Conservation (phyloP, 2,888 invertebrate species). For the Cosmorhoe ocellata region DNA sequence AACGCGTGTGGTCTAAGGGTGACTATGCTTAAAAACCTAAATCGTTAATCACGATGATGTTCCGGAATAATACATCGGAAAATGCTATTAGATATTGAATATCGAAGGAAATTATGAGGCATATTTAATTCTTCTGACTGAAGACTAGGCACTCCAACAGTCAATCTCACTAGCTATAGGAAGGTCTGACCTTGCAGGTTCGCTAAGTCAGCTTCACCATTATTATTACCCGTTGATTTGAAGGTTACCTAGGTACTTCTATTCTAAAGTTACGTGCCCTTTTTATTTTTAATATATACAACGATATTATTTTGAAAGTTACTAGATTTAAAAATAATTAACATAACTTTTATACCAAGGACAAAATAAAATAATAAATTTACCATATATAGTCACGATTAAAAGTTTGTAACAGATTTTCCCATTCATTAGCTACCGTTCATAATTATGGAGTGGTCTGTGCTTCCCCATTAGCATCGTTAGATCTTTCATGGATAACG, state of each 20-base stretch:
- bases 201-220: conserved; percentile 35
- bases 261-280: conserved; percentile 1
- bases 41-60: too few relatives aligned
- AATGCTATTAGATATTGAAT: too few relatives aligned
- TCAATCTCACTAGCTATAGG: conserved; percentile 34
- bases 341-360: not conserved
- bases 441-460: not conserved
- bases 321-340: conserved; percentile 12
- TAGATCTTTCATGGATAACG: conserved; percentile 5
- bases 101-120: too few relatives aligned
- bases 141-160: conserved; percentile 45
- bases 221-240: conserved; percentile 21
- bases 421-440: not conserved
- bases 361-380: not conserved
- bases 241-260: conserved; percentile 30
- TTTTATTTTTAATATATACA: conserved; percentile 3
- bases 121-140: too few relatives aligned
- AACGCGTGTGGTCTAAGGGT: too few relatives aligned
- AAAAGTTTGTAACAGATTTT: not conserved
- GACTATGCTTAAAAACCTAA: too few relatives aligned
- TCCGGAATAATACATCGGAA: too few relatives aligned
- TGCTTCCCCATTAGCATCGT: conserved; percentile 7
- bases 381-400: too few relatives aligned
- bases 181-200: conserved; percentile 44
- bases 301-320: too few relatives aligned